Conservation (phyloP, 2,113 vertebrate genomes). For the Isurus oxyrinchus region DNA sequence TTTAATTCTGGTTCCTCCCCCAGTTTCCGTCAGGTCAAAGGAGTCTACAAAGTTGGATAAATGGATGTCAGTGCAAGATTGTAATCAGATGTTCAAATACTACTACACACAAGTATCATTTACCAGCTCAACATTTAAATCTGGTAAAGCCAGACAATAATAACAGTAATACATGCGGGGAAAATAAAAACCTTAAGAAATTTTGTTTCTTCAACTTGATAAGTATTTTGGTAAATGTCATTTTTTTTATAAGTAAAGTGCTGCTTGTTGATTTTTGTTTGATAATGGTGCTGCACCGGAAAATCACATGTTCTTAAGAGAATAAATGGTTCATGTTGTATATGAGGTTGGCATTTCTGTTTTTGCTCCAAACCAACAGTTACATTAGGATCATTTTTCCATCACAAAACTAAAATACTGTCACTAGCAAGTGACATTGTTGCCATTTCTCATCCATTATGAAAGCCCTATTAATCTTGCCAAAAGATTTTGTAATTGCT, state of each 20-base stretch:
- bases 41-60: background rate
- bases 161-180: background rate
- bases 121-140: background rate
- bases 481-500: background rate
- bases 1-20: background rate
- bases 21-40: background rate
- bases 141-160: background rate
- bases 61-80: background rate
- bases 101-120: background rate
- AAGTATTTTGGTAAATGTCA: background rate
- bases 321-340: background rate
- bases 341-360: background rate
- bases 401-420: conserved; percentile 9
- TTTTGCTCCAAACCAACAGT: background rate
- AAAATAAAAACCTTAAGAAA: background rate
- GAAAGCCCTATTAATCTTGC: background rate
- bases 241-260: background rate
- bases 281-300: background rate
- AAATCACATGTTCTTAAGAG: background rate
- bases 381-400: background rate
- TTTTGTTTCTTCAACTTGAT: background rate
- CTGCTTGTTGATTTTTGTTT: background rate
- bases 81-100: background rate
- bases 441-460: background rate
- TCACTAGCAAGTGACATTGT: background rate